A percentile compares a stretch with the other conserved stretches of the same genome.
phyloP scores from a whole-genome alignment of 2,888 invertebrate genomes.

The Nomada goodeniana region DNA sequence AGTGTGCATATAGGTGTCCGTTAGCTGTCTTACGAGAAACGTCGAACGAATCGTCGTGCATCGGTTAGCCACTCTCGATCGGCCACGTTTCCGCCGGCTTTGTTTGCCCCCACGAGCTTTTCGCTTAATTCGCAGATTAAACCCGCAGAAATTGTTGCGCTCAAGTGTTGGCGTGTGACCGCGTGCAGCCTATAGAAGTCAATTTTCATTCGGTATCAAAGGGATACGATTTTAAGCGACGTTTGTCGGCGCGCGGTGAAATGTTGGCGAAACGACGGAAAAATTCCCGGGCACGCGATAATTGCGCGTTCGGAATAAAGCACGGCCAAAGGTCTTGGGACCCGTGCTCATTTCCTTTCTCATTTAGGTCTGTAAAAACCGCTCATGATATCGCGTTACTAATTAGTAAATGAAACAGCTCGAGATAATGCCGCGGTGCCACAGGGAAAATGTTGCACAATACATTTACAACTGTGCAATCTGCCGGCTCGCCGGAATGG shows the following conservation, averaged over 20 bases:
- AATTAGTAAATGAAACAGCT: constrained; percentile 80
- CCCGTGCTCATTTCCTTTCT: constrained; percentile 78
- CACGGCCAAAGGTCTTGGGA: constrained; percentile 71
- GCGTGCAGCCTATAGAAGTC: neutral
- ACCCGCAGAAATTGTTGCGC: neutral
- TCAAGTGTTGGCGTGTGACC: too few relatives aligned
- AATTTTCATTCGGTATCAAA: constrained; percentile 9
- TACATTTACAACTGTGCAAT: constrained; percentile 62
- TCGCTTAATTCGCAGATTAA: neutral
- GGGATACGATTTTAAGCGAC: constrained; percentile 32
- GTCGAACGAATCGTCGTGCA: neutral
- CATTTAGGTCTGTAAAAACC: constrained; percentile 75
- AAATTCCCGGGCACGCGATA: constrained; percentile 65
- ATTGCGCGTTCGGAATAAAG: constrained; percentile 74
- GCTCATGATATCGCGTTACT: constrained; percentile 80
- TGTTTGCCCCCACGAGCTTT: neutral
- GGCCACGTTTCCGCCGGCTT: neutral
- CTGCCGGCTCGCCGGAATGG: constrained; percentile 30
- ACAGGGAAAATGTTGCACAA: constrained; percentile 66
- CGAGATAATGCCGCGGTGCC: constrained; percentile 67
- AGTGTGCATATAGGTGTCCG: neutral
- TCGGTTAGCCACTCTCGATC: neutral
- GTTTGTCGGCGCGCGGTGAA: constrained; percentile 40
- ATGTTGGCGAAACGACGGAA: constrained; percentile 38
- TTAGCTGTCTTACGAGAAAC: neutral